phyloP scores from a whole-genome alignment of 2,797 vertebrate species.

The Neosilurus mollespiculum region DNA sequence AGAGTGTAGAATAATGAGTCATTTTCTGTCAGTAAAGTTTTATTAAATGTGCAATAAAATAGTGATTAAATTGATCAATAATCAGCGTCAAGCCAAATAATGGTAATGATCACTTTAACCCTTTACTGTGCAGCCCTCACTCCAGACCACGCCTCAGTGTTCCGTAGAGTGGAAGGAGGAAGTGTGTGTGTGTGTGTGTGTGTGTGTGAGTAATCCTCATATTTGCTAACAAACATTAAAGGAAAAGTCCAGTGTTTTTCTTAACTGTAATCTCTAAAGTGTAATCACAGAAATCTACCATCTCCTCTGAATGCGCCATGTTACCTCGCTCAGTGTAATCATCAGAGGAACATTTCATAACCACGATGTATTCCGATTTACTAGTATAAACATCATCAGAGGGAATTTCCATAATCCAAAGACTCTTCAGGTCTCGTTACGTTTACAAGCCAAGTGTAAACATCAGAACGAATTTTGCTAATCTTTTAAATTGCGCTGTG shows the following conservation, averaged over 20 bases:
- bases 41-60: neutral
- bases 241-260: slow-evolving; percentile 12
- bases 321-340: neutral
- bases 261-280: slow-evolving; percentile 10
- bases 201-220: slow-evolving; percentile 25
- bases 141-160: neutral
- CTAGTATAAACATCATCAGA: neutral
- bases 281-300: no score
- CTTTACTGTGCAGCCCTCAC: slow-evolving; percentile 7
- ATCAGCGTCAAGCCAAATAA: neutral
- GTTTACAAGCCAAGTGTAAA: neutral
- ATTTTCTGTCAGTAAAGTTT: neutral
- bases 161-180: neutral
- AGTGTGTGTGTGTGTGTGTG: slow-evolving; percentile 28
- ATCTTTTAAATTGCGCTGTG: neutral
- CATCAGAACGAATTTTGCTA: neutral
- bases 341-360: neutral
- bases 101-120: neutral
- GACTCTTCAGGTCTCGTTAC: neutral
- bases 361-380: no score
- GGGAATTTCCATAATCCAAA: neutral
- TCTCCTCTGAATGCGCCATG: no score
- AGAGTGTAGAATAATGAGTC: neutral
- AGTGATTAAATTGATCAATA: neutral
- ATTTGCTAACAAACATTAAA: no score